Percentiles rank a stretch among this genome's conserved stretches.
Conservation (phyloP, 2,888 invertebrate genomes). For the Synergus itoensis region DNA sequence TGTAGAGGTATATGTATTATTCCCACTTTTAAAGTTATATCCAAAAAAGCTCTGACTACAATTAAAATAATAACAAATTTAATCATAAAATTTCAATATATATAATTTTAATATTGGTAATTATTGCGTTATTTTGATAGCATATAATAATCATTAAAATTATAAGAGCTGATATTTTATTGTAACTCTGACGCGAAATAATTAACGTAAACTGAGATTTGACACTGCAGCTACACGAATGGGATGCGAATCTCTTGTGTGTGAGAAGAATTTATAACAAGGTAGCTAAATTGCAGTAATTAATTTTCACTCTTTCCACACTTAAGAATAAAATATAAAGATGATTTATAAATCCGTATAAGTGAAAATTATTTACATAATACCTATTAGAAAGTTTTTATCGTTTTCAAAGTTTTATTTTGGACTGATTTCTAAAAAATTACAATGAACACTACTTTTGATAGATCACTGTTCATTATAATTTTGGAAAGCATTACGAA, state of each 20-base stretch:
- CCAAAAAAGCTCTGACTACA: background rate
- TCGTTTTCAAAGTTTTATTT: no score
- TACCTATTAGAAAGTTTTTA: no score
- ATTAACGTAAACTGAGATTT: constrained; percentile 24
- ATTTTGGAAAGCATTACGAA: no score
- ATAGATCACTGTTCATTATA: no score
- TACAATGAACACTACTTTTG: no score
- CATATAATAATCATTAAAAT: background rate
- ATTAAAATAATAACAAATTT: background rate
- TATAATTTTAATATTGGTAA: background rate
- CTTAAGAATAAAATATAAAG: no score
- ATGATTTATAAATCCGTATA: no score
- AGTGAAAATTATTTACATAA: no score
- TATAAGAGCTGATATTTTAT: background rate
- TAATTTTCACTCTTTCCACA: constrained; percentile 8
- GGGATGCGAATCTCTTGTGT: constrained; percentile 8
- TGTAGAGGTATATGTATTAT: no score
- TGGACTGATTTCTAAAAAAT: no score
- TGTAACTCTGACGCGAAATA: background rate
- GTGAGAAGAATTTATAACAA: constrained; percentile 37
- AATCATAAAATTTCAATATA: background rate
- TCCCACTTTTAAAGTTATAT: no score
- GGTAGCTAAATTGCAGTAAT: constrained; percentile 31
- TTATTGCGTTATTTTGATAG: background rate
- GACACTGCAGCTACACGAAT: constrained; percentile 7